Evolutionary conservation across 2,797 vertebrate genomes (phyloP).

Genomic region (Gambelia wislizenii): DNA sequence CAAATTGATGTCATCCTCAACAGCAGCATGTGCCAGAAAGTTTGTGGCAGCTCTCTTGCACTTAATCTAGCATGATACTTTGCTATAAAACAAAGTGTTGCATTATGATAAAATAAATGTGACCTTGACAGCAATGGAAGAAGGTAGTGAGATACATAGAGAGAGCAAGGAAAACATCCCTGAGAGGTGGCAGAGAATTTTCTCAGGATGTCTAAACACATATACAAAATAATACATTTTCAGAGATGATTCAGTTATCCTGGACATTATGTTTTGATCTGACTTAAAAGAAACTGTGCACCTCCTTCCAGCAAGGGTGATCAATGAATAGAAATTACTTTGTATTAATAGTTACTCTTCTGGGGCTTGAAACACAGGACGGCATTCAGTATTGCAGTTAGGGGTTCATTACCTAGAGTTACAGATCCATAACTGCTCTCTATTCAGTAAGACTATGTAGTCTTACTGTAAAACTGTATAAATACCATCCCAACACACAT

Average conservation of each 20-base stretch:
- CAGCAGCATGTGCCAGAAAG: constrained; percentile 51
- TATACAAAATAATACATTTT: not conserved
- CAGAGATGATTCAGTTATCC: not conserved
- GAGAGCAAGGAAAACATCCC: constrained; percentile 17
- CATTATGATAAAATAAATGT: constrained; percentile 62
- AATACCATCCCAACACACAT: too few species aligned
- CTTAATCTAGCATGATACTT: constrained; percentile 62
- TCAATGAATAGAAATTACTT: not conserved
- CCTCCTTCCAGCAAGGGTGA: not conserved
- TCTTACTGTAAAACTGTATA: too few species aligned
- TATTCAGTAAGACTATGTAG: too few species aligned
- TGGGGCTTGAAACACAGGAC: too few species aligned
- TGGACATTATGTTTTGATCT: not conserved
- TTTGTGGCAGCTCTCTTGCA: constrained; percentile 25
- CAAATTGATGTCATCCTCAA: constrained; percentile 58
- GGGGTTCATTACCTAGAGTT: too few species aligned
- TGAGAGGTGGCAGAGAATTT: not conserved
- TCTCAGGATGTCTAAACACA: constrained; percentile 9
- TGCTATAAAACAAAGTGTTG: constrained; percentile 47
- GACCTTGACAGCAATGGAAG: constrained; percentile 50
- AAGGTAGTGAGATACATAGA: constrained; percentile 30
- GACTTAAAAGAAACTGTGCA: not conserved
- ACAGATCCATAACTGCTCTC: too few species aligned
- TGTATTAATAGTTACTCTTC: not conserved
- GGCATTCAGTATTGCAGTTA: too few species aligned